Conservation (phyloP, 2,888 invertebrate genomes). For the Tridacna gigas region DNA sequence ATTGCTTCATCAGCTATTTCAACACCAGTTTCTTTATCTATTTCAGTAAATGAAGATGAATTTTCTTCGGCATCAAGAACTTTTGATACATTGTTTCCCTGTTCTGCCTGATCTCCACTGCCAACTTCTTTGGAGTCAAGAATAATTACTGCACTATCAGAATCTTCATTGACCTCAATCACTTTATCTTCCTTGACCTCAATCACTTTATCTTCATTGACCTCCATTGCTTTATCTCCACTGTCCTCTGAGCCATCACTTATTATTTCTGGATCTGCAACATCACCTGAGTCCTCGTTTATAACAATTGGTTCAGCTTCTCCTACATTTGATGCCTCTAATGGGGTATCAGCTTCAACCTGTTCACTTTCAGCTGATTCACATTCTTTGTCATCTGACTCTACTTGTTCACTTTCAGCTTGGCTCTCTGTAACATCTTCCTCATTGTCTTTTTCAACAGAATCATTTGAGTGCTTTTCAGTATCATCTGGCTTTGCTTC, state of each 20-base stretch:
- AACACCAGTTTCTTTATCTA: slow-evolving; percentile 34
- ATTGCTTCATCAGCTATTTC: slow-evolving; percentile 30
- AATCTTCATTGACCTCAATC: slow-evolving; percentile 40
- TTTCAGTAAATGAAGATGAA: not conserved
- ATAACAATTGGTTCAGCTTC: slow-evolving; percentile 18
- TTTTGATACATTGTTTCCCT: not conserved
- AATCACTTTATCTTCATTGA: slow-evolving; percentile 29
- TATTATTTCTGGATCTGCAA: slow-evolving; percentile 36
- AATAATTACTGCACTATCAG: slow-evolving; percentile 30
- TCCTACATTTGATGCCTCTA: not conserved
- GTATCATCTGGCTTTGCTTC: slow-evolving; percentile 11
- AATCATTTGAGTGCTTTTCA: slow-evolving; percentile 9
- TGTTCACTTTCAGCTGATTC: slow-evolving; percentile 43
- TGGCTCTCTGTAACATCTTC: slow-evolving; percentile 36
- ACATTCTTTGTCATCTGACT: slow-evolving; percentile 23
- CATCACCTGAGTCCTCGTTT: slow-evolving; percentile 33
- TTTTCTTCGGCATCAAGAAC: not conserved
- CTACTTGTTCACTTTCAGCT: slow-evolving; percentile 43
- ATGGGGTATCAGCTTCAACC: slow-evolving; percentile 30
- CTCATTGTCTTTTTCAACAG: slow-evolving; percentile 32
- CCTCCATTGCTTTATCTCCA: slow-evolving; percentile 42
- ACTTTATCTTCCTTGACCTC: slow-evolving; percentile 41
- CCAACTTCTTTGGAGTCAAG: slow-evolving; percentile 27
- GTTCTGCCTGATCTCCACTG: slow-evolving; percentile 12
- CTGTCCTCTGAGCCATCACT: slow-evolving; percentile 36